Evolutionary conservation across 1,140 invertebrate species (phyloP), one percentile per base, ranked within the genome.

Genomic region (Radopholus similis): DNA sequence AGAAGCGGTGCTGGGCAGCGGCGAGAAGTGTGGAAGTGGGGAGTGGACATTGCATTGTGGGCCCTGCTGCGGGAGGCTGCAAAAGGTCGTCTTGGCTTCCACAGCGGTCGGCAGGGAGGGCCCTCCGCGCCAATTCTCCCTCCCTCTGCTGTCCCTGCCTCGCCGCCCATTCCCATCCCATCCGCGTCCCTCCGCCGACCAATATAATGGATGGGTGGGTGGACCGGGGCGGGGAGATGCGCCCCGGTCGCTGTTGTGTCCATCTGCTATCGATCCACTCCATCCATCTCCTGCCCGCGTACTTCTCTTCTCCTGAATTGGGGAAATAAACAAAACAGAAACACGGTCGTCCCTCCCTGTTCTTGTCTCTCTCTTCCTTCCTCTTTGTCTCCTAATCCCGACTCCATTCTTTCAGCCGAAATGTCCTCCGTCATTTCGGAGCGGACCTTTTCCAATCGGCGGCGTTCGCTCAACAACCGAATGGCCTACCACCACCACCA

Each of bases 371-470:
- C 51, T 18, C 32, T 6, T 62, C 38, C 38, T 63, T 21, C 6
- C 23, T 18, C 32, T 60, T 59, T 38, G 5, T 34, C 30, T 59
- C 56, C 28, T 15, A n/a, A n/a, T n/a, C 26, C n/a, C 44, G n/a
- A 11, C 26, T 49, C 44, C 8, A 0, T 49, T n/a, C 44, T 15
- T 11, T 51, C 47, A 15, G 23, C 47, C 47, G 18, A 21, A 5
- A 51, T 51, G 47, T 51, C 47, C 30, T 51, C 47, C n/a, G 47
- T 51, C 47, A 15, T 51, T 15, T 37, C 37, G 21, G 51, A 64
- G 56, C 26, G 63, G 32, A 18, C 58, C 30, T 56, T 64, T 18
- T 64, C 63, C n/a, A 63, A 37, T 44, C 49, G 40, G 13, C 59
- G 34, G 11, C 59, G 59, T 26, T 34, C 59, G 18, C 42, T 62